Evolutionary conservation across 2,113 vertebrate genomes (phyloP), one percentile per base, ranked within the genome.

Genomic region (Labrus mixtus): DNA sequence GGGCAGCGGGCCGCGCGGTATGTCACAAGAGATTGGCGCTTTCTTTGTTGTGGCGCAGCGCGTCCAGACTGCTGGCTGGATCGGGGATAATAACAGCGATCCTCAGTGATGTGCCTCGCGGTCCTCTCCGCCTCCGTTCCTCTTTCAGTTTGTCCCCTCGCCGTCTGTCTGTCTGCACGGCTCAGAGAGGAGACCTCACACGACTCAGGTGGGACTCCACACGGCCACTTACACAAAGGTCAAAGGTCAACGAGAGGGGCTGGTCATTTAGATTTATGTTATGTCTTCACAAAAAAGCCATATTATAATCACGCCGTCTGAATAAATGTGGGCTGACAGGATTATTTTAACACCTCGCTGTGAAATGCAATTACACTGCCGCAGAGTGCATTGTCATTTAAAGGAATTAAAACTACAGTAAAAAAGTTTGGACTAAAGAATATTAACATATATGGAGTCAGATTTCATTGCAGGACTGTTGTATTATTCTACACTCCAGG

Each of bases 21-120:
- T 51, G 57, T 68, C 72, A 79, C 43, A 50, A 76, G 76, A 71
- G 76, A 76, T 77, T 56, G 70, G 3, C 16, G 16, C 43, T 79
- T 63, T 68, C 58, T 51, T 57, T 81, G 66, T 60, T 55, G 66
- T 68, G 43, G 20, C 48, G 53, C 54, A 75, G 53, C 15, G n/a
- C 59, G 48, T 60, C 69, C 46, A 45, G 29, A 68, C 50, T 48
- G 46, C 39, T n/a, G 72, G 53, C 53, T 75, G 62, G 62, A 67
- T 73, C 22, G 67, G 54, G 54, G 54, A 69, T 69, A 58, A 56
- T 73, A 66, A 72, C 25, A 41, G 19, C 20, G 45, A 73, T 62
- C 22, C 54, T 58, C 23, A 29, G 68, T 67, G 68, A 72, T 77
- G 62, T 57, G 65, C 48, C 59, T 62, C 12, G 13, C 23, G 29